Conservation (phyloP, 2,113 vertebrate species). For the Dryoscopus gambensis region DNA sequence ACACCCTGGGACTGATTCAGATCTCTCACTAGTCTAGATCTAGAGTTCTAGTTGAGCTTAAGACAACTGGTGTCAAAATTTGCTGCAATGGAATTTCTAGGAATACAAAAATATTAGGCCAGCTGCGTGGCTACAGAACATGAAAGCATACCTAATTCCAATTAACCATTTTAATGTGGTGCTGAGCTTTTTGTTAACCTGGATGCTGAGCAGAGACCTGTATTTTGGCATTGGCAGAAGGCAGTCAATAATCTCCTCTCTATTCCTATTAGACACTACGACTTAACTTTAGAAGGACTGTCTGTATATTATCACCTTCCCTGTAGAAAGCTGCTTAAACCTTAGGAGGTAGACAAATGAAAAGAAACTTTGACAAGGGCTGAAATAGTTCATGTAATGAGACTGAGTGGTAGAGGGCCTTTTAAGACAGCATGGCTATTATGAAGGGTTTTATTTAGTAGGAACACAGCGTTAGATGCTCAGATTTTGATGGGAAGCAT, state of each 20-base stretch:
- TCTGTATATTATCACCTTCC: not conserved
- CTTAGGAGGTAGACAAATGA: not conserved
- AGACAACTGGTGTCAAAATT: not conserved
- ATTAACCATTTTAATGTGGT: not conserved
- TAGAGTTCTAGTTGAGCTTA: not conserved
- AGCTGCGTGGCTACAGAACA: accelerated
- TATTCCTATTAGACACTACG: not conserved
- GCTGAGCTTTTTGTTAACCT: not conserved
- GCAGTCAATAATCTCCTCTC: not conserved
- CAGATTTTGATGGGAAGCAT: not conserved
- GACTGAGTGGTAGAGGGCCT: not conserved
- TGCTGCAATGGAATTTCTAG: not conserved
- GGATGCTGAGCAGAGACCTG: not conserved
- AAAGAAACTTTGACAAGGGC: not conserved
- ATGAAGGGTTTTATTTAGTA: not conserved
- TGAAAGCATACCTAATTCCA: not conserved
- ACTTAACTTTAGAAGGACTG: not conserved
- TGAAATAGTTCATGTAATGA: not conserved
- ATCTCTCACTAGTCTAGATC: not conserved
- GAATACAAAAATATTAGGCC: not conserved
- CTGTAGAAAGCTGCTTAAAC: not conserved
- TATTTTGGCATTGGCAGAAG: not conserved
- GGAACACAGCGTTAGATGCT: not conserved
- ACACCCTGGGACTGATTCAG: not conserved
- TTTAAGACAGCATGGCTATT: not conserved